Evolutionary conservation across 2,113 vertebrate genomes (phyloP).

Genomic region (Cyrtonyx montezumae): DNA sequence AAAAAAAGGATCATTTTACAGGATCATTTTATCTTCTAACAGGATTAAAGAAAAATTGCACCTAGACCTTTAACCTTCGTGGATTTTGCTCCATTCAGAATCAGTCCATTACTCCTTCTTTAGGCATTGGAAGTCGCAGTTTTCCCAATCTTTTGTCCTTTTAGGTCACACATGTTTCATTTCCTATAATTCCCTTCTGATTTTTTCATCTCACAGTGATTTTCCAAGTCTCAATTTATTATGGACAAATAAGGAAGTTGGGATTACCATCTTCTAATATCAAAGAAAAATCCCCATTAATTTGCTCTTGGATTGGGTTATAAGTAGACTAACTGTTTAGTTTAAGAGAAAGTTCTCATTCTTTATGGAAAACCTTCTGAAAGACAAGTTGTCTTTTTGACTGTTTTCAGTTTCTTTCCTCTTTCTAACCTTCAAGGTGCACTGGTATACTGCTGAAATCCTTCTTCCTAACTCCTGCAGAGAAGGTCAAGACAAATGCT

Average conservation of each 20-base stretch:
- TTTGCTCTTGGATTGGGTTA: background rate
- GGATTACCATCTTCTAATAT: no score
- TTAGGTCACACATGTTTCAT: background rate
- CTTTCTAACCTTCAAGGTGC: background rate
- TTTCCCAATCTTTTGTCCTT: background rate
- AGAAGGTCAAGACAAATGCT: background rate
- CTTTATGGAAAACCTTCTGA: background rate
- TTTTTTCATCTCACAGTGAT: background rate
- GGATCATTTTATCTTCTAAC: background rate
- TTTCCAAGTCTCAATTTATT: background rate
- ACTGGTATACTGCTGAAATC: background rate
- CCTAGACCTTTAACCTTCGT: background rate
- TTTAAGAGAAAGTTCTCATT: background rate
- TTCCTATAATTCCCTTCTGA: background rate
- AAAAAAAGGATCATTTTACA: background rate
- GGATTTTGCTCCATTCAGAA: background rate
- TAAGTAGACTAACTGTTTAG: background rate
- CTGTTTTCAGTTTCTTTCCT: background rate
- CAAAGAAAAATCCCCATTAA: background rate
- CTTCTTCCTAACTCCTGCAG: background rate
- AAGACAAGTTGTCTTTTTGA: background rate
- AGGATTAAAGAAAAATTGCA: background rate
- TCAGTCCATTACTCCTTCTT: background rate
- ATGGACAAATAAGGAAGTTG: background rate
- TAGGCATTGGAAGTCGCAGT: background rate